Evolutionary conservation across 2,888 invertebrate species (phyloP).

Genomic region (Portevinia maculata): DNA sequence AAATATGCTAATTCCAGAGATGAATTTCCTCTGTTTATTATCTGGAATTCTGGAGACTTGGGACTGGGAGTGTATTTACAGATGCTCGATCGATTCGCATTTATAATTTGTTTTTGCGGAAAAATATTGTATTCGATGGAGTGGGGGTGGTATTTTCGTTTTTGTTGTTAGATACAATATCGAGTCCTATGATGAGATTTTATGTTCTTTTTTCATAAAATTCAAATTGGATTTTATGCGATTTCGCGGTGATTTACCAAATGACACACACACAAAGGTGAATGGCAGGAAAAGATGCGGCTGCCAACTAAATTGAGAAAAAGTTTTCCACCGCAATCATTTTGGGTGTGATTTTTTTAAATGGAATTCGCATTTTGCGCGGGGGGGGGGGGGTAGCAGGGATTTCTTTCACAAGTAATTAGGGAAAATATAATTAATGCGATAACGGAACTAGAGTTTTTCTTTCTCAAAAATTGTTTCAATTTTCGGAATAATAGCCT

Average conservation of each 20-base stretch:
- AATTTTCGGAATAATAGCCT: slow-evolving; percentile 40
- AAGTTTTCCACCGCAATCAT: slow-evolving; percentile 1
- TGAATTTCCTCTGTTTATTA: slow-evolving; percentile 3
- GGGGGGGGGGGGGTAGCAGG: neutral
- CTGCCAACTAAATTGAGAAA: slow-evolving; percentile 39
- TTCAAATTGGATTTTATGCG: slow-evolving; percentile 51
- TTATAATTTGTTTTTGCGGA: slow-evolving; percentile 35
- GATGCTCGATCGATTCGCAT: slow-evolving; percentile 28
- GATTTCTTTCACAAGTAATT: slow-evolving; percentile 57
- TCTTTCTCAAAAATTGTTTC: slow-evolving; percentile 23
- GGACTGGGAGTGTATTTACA: neutral
- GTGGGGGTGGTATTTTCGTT: neutral
- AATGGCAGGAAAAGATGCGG: neutral
- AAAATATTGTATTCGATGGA: slow-evolving; percentile 23
- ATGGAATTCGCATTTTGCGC: neutral
- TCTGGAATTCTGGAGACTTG: slow-evolving; percentile 15
- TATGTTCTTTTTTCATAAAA: slow-evolving; percentile 39
- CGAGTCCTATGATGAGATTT: slow-evolving; percentile 23
- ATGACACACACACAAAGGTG: slow-evolving; percentile 6
- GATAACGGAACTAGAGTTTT: neutral
- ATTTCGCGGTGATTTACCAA: slow-evolving; percentile 42
- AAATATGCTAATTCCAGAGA: slow-evolving; percentile 48
- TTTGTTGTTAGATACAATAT: slow-evolving; percentile 21
- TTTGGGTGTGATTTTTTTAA: neutral
- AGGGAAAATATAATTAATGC: slow-evolving; percentile 57